A percentile compares a stretch with the other conserved stretches of the same genome.
Evolutionary conservation across 2,888 invertebrate genomes (phyloP).

Genomic region (Netelia melanura): DNA sequence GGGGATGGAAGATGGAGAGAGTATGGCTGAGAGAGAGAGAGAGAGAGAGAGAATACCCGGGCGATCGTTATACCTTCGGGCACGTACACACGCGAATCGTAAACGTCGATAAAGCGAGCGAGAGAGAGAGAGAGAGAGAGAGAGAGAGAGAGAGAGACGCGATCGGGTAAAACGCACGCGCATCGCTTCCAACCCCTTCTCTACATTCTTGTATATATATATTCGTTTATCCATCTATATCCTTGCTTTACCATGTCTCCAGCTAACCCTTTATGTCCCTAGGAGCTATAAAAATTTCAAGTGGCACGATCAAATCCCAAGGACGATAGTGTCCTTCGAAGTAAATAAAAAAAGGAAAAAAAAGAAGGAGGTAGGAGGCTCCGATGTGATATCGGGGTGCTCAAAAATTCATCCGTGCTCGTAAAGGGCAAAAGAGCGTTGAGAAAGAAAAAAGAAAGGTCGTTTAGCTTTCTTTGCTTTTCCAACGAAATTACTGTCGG

Average conservation of each 20-base stretch:
- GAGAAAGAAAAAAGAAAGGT: background rate
- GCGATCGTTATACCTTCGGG: constrained; percentile 61
- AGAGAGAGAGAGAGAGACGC: constrained; percentile 24
- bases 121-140: constrained; percentile 19
- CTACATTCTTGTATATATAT: constrained; percentile 3
- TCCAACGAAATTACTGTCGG: background rate
- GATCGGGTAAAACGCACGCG: constrained; percentile 59
- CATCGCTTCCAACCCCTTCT: constrained; percentile 41
- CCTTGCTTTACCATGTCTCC: background rate
- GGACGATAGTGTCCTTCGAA: constrained; percentile 13
- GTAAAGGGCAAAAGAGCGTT: background rate
- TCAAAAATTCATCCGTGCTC: constrained; percentile 47
- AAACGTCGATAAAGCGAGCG: constrained; percentile 63
- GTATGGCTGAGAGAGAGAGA: constrained; percentile 48
- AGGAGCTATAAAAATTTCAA: constrained; percentile 20
- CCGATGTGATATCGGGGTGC: constrained; percentile 29
- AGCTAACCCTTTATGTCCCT: constrained; percentile 8
- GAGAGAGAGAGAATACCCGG: constrained; percentile 61
- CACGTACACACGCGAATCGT: constrained; percentile 64
- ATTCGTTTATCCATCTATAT: background rate
- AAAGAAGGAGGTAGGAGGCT: background rate
- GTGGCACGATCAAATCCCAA: background rate
- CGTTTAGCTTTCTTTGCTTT: too few relatives aligned
- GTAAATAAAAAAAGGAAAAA: background rate
- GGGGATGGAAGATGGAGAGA: constrained; percentile 33